Conservation (phyloP, 2,797 vertebrate species). For the Anas capensis region DNA sequence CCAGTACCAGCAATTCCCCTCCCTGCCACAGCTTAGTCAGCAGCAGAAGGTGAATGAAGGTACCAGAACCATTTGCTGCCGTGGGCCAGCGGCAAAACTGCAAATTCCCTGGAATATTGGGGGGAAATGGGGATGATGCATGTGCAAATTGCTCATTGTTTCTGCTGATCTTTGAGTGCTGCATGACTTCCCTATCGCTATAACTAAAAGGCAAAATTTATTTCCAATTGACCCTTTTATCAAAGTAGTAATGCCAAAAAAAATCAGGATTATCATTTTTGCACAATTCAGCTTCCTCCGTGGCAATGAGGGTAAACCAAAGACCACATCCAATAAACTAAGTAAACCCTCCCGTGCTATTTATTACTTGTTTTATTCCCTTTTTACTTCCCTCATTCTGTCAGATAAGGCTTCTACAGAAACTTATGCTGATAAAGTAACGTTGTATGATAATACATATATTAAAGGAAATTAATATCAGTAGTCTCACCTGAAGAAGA, state of each 20-base stretch:
- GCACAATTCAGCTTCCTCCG: not conserved
- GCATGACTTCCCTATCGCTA: not conserved
- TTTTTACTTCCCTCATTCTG: not conserved
- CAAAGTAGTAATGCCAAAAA: not conserved
- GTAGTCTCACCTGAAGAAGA: not conserved
- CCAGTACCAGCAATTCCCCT: fast-evolving
- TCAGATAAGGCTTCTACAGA: not conserved
- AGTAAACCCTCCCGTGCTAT: not conserved
- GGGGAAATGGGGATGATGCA: not conserved
- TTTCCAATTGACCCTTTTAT: not conserved
- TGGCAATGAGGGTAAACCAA: not conserved
- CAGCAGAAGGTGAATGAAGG: fast-evolving
- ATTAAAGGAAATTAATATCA: not conserved
- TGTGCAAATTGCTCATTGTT: no score
- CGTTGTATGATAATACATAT: not conserved
- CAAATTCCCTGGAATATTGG: fast-evolving
- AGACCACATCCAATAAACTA: fast-evolving
- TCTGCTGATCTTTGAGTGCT: not conserved
- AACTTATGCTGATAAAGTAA: not conserved
- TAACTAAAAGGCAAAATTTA: not conserved
- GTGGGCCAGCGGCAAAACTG: not conserved
- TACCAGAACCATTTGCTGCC: fast-evolving
- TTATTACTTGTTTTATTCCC: not conserved
- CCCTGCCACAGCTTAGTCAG: fast-evolving
- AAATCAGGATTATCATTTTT: fast-evolving